Conservation (phyloP, 2,797 vertebrate species). For the Parauchenoglanis ngamensis region DNA sequence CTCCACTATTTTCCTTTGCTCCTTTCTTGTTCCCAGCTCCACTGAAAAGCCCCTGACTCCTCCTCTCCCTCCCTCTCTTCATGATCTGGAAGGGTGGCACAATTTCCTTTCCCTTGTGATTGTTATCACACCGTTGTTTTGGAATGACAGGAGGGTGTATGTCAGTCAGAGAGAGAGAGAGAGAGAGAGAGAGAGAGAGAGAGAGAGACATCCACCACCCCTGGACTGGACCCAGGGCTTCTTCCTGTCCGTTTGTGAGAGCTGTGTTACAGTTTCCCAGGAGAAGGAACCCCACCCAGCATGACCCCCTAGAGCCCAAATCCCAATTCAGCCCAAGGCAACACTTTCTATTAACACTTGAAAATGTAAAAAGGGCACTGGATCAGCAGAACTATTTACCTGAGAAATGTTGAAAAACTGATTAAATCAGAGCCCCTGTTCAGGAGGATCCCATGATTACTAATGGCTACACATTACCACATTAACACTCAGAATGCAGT, state of each 20-base stretch:
- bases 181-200: not conserved
- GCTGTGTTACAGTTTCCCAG: conserved; percentile 58
- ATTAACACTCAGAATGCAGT: not conserved
- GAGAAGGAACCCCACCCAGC: conserved; percentile 59
- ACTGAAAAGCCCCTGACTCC: conserved; percentile 50
- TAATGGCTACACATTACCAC: not conserved
- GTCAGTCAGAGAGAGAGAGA: not conserved
- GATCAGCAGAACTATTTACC: not conserved
- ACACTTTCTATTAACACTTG: conserved; percentile 45
- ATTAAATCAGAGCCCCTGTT: not conserved
- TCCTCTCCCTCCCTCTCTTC: conserved; percentile 25
- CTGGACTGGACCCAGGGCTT: conserved; percentile 22
- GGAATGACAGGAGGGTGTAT: conserved; percentile 27
- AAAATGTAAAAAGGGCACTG: not conserved
- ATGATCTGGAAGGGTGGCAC: conserved; percentile 70
- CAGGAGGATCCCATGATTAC: not conserved
- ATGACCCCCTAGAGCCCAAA: not conserved
- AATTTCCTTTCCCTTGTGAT: conserved; percentile 70
- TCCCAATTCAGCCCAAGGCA: conserved; percentile 36
- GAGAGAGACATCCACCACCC: conserved; percentile 18
- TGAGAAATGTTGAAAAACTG: not conserved
- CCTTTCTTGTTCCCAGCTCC: conserved; percentile 51
- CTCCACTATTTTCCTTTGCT: conserved; percentile 40
- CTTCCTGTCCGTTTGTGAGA: conserved; percentile 68
- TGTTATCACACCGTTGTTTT: conserved; percentile 59